Evolutionary conservation across 2,888 invertebrate species (phyloP).

Genomic region (Drosophila anceps): DNA sequence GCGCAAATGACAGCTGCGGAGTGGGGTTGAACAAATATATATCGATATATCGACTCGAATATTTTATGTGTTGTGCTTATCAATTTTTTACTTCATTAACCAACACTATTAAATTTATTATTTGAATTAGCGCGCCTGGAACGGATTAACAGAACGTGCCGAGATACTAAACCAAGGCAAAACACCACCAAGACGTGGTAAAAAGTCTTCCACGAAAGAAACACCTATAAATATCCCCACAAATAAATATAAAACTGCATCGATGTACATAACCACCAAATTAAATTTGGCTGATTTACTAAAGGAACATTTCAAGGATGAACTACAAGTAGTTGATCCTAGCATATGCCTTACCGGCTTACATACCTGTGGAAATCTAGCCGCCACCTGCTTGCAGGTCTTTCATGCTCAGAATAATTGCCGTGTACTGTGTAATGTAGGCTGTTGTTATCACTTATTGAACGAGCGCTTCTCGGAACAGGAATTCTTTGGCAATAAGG

Average conservation of each 20-base stretch:
- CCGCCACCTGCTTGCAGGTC: constrained; percentile 89
- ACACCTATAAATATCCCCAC: neutral
- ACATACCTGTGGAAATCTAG: constrained; percentile 95
- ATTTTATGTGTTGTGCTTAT: neutral
- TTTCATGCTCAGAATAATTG: constrained; percentile 87
- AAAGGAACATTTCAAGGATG: constrained; percentile 86
- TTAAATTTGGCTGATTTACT: constrained; percentile 87
- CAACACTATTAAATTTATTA: constrained; percentile 19
- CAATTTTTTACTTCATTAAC: neutral
- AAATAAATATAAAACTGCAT: constrained; percentile 87
- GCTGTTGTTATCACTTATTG: constrained; percentile 95
- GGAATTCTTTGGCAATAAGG: constrained; percentile 82
- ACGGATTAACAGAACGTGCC: constrained; percentile 87
- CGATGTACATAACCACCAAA: constrained; percentile 87
- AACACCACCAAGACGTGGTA: constrained; percentile 76
- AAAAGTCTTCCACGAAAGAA: constrained; percentile 56
- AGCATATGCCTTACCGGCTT: constrained; percentile 89
- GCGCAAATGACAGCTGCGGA: constrained; percentile 17
- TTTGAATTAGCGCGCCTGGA: constrained; percentile 87
- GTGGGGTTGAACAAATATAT: constrained; percentile 16
- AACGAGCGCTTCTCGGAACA: constrained; percentile 86
- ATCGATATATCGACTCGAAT: constrained; percentile 7
- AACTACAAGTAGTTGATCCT: constrained; percentile 23
- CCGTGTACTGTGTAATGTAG: constrained; percentile 90
- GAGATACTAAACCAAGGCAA: constrained; percentile 85